Conservation (phyloP, 1,140 invertebrate genomes). For the Zophobas atratus region DNA sequence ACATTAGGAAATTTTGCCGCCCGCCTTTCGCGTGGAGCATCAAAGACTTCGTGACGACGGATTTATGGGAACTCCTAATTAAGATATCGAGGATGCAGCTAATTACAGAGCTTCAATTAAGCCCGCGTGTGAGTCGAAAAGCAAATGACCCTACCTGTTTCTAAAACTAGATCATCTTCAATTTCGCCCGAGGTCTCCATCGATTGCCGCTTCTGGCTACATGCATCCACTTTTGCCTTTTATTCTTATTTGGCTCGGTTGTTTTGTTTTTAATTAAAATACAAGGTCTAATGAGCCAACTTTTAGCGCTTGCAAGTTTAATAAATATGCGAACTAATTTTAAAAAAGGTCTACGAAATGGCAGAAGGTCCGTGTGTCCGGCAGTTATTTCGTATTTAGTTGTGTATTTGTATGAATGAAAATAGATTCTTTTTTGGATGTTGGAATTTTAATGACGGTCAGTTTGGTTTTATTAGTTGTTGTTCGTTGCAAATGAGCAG, state of each 20-base stretch:
- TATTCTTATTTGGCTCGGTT: not conserved
- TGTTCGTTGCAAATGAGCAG: conserved; percentile 34
- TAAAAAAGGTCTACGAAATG: conserved; percentile 1
- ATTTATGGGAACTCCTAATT: conserved; percentile 33
- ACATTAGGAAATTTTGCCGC: conserved; percentile 21
- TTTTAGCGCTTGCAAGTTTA: conserved; percentile 4
- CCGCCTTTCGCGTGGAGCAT: not conserved
- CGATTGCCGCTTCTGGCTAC: too few relatives aligned
- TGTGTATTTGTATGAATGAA: conserved; percentile 29
- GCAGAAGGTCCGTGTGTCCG: not conserved
- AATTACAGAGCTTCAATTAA: conserved; percentile 23
- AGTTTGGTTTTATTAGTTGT: conserved; percentile 41
- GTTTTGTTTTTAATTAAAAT: not conserved
- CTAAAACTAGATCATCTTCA: not conserved
- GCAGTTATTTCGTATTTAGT: conserved; percentile 36
- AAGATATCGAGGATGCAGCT: conserved; percentile 24
- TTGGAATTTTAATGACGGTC: conserved; percentile 46
- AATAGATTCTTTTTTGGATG: conserved; percentile 42
- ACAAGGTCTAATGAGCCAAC: not conserved
- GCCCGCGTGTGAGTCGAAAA: conserved; percentile 6
- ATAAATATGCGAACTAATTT: conserved; percentile 2
- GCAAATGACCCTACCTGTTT: not conserved
- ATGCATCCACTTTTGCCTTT: too few relatives aligned
- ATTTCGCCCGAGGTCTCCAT: not conserved
- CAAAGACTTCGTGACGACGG: conserved; percentile 26